These are phyloP conservation scores for Menura novaehollandiae DNA, from an alignment of 2,113 vertebrate species.

Conservation along the genomic window DNA sequence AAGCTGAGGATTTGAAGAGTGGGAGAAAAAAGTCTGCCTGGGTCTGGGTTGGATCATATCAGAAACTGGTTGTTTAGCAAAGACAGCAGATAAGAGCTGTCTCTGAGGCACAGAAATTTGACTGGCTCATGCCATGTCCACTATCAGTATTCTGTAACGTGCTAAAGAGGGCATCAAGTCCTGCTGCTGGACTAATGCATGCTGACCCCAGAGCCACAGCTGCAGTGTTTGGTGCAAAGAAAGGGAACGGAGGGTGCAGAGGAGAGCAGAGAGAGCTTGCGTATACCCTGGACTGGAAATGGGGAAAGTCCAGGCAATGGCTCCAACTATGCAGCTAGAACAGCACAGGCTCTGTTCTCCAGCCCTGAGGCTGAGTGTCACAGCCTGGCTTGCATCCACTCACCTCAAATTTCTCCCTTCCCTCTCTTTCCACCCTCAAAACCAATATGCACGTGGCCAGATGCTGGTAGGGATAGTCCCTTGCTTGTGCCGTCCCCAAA, in stretches of 20 bases:
- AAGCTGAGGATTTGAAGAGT: not conserved
- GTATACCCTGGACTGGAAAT: not conserved
- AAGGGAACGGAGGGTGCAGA: not conserved
- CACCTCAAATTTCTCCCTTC: not conserved
- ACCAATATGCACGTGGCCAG: not conserved
- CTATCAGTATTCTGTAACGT: fast-evolving
- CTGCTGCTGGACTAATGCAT: not conserved
- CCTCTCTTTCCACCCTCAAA: not conserved
- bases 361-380: not conserved
- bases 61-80: not conserved
- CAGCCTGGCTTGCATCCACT: not conserved
- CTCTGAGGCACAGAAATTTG: not conserved
- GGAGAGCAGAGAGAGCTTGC: not conserved
- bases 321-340: not conserved
- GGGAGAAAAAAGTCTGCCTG: not conserved
- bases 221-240: not conserved
- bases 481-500: not conserved
- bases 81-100: not conserved
- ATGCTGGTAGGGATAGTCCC: not conserved
- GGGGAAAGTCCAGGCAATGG: not conserved
- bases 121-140: not conserved
- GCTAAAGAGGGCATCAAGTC: not conserved
- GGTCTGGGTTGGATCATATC: not conserved
- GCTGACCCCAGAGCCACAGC: not conserved
- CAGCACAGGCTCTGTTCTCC: not conserved